phyloP scores from a whole-genome alignment of 2,113 vertebrate species.

The Pseudonaja textilis region DNA sequence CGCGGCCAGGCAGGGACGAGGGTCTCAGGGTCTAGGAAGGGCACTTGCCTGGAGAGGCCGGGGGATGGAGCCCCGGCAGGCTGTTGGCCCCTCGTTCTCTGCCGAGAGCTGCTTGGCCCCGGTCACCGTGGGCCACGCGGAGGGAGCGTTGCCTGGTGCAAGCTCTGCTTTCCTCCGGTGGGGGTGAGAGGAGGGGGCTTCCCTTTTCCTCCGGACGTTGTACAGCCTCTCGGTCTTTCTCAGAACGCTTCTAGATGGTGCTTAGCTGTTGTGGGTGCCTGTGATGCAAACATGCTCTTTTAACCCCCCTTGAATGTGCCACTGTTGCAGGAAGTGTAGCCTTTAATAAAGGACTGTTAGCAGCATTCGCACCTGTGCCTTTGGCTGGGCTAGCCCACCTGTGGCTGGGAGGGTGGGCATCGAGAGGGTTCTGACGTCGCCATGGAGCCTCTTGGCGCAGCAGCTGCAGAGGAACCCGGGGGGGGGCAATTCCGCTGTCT shows the following conservation, averaged over 20 bases:
- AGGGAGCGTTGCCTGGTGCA: neutral
- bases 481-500: neutral
- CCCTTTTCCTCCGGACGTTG: slow-evolving; percentile 56
- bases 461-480: neutral
- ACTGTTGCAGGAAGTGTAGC: slow-evolving; percentile 63
- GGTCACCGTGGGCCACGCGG: neutral
- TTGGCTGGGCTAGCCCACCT: neutral
- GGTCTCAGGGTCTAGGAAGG: neutral
- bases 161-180: slow-evolving; percentile 24
- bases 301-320: slow-evolving; percentile 68
- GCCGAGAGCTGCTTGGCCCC: neutral
- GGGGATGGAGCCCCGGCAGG: neutral
- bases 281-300: slow-evolving; percentile 47
- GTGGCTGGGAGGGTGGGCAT: fast-evolving
- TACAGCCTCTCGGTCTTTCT: slow-evolving; percentile 60
- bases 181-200: neutral
- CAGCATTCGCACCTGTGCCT: slow-evolving; percentile 41
- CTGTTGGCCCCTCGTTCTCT: neutral
- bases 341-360: slow-evolving; percentile 75
- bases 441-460: neutral
- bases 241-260: slow-evolving; percentile 47
- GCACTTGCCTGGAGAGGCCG: neutral
- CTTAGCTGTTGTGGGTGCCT: slow-evolving; percentile 50
- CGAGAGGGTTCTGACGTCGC: fast-evolving
- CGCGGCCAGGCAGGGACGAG: neutral